Evolutionary conservation across 1,140 invertebrate genomes (phyloP), one percentile per base, ranked within the genome.

Genomic region (Lerema accius): DNA sequence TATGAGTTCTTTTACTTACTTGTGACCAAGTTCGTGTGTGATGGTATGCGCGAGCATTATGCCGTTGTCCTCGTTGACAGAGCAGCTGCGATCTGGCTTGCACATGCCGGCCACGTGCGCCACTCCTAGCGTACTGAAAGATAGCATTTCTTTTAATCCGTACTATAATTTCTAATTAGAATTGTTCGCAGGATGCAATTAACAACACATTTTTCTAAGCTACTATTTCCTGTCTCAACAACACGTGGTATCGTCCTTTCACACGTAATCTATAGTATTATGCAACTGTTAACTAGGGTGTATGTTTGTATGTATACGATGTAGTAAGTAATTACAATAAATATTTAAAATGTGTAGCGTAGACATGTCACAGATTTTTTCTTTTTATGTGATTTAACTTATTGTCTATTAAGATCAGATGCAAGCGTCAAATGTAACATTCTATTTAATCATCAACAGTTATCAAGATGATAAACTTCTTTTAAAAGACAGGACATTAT

Each of bases 101-200:
- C 97, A 98, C 96, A 98, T 97, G 14, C 97, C 96, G 1, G 95
- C 95, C 46, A 98, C 95, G 88, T 98, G 96, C 17, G 97, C 96
- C 66, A 98, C 93, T 14, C 97, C 97, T 32, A 98, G 90, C 0
- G 97, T 98, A 82, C 95, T 96, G 92, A 93, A 95, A 81, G n/a
- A 49, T 26, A 55, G 60, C 49, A 51, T 1, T 42, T 10, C 28
- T 43, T 50, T 35, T 42, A 46, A 23, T 48, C 37, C 43, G 17
- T 35, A 59, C 13, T 32, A 19, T 58, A 15, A 45, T 58, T 59
- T 48, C 42, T 59, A 59, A 46, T 59, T 59, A 43, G 23, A 40
- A 39, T n/a, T 55, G 6, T 9, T 15, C 45, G 43, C 55, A 59
- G 55, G 55, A 59, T 59, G 55, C 16, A 15, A 48, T 58, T 46